Conservation (phyloP, 2,113 vertebrate species). For the Hemicordylus capensis region DNA sequence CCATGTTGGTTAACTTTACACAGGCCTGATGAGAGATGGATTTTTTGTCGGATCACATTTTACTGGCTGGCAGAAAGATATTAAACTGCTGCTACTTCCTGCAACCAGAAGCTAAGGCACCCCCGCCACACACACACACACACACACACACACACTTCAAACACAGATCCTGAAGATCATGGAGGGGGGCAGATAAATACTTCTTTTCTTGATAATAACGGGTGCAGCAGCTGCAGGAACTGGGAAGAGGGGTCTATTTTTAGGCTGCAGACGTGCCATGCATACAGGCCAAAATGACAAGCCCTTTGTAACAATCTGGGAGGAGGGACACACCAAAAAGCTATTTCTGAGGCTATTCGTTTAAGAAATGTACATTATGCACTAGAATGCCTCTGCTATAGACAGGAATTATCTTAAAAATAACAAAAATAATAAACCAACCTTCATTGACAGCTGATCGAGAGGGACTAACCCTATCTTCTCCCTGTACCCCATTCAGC, state of each 20-base stretch:
- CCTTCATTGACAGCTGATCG: conserved; percentile 4
- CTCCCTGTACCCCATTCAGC: background rate
- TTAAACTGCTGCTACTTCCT: conserved; percentile 16
- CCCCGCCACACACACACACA: conserved; percentile 50
- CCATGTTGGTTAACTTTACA: conserved; percentile 69
- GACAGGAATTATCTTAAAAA: background rate
- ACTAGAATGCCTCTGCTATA: background rate
- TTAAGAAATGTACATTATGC: conserved; percentile 10
- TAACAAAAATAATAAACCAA: background rate
- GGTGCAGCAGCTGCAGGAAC: conserved; percentile 54
- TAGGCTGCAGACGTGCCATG: conserved; percentile 58
- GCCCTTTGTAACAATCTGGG: conserved; percentile 36
- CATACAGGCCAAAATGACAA: conserved; percentile 32
- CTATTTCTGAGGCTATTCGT: conserved; percentile 28
- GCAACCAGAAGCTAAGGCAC: conserved; percentile 51
- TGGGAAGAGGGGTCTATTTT: conserved; percentile 63
- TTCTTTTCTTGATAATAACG: conserved; percentile 40
- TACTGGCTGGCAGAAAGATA: conserved; percentile 47
- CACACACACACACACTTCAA: conserved; percentile 37
- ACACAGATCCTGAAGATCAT: background rate
- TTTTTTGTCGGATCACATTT: conserved; percentile 42
- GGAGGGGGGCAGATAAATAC: background rate
- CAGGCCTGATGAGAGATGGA: conserved; percentile 45
- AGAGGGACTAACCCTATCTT: background rate
- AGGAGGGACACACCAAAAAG: background rate